Conservation (phyloP, 2,113 vertebrate species). For the Indri indri region DNA sequence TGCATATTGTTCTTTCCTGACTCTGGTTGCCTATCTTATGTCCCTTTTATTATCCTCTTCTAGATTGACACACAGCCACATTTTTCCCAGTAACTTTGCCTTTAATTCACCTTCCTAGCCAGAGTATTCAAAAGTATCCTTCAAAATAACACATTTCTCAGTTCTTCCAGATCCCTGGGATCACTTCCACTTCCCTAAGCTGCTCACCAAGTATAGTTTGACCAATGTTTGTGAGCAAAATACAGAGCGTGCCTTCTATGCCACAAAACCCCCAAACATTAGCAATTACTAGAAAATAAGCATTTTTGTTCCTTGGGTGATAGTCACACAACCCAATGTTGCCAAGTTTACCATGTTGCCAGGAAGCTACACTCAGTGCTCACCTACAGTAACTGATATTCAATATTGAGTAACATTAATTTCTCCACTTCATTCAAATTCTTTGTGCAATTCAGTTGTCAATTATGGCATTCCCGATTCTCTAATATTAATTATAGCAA, state of each 20-base stretch:
- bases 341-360: neutral
- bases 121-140: neutral
- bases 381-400: neutral
- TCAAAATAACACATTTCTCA: neutral
- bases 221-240: neutral
- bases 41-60: neutral
- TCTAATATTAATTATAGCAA: neutral
- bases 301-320: neutral
- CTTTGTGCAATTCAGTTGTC: neutral
- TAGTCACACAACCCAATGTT: neutral
- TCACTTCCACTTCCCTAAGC: neutral
- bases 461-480: neutral
- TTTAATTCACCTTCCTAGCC: neutral
- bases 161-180: neutral
- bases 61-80: neutral
- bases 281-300: neutral
- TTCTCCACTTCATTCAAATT: neutral
- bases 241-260: neutral
- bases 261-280: neutral
- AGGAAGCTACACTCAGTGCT: neutral
- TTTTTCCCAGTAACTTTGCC: neutral
- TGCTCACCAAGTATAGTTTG: neutral
- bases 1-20: neutral
- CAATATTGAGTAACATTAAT: neutral
- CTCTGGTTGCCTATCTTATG: neutral